Evolutionary conservation across 2,888 invertebrate species (phyloP).

Genomic region (Drosophila borborema): DNA sequence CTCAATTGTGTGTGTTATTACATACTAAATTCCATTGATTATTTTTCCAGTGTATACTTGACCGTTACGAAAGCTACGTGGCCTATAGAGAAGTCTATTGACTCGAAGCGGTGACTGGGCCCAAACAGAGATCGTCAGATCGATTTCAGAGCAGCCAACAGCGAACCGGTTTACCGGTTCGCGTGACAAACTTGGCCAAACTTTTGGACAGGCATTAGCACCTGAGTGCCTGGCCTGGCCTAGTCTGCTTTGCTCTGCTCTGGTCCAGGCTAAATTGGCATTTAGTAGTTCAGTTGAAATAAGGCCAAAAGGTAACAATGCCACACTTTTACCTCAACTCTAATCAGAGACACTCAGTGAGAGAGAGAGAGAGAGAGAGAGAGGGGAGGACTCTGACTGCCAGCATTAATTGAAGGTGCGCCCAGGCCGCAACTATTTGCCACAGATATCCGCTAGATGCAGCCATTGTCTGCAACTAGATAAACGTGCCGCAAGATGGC

Average conservation of each 20-base stretch:
- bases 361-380: neutral
- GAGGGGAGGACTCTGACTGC: neutral
- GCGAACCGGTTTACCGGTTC: slow-evolving; percentile 42
- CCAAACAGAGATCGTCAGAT: slow-evolving; percentile 47
- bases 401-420: slow-evolving; percentile 75
- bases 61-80: neutral
- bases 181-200: slow-evolving; percentile 43
- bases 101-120: slow-evolving; percentile 55
- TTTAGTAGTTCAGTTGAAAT: slow-evolving; percentile 38
- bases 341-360: neutral
- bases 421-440: slow-evolving; percentile 52
- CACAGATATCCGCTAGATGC: slow-evolving; percentile 60
- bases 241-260: neutral
- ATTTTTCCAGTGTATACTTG: neutral
- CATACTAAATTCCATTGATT: neutral
- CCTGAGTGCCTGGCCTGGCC: slow-evolving; percentile 14
- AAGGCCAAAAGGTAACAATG: slow-evolving; percentile 37
- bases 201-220: slow-evolving; percentile 30
- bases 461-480: slow-evolving; percentile 66
- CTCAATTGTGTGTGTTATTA: no score
- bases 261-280: slow-evolving; percentile 42
- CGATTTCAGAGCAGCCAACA: slow-evolving; percentile 39
- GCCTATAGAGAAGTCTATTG: slow-evolving; percentile 28
- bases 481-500: slow-evolving; percentile 52
- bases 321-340: slow-evolving; percentile 35